phyloP scores from a whole-genome alignment of 2,797 vertebrate species.

The Acanthornis magna region DNA sequence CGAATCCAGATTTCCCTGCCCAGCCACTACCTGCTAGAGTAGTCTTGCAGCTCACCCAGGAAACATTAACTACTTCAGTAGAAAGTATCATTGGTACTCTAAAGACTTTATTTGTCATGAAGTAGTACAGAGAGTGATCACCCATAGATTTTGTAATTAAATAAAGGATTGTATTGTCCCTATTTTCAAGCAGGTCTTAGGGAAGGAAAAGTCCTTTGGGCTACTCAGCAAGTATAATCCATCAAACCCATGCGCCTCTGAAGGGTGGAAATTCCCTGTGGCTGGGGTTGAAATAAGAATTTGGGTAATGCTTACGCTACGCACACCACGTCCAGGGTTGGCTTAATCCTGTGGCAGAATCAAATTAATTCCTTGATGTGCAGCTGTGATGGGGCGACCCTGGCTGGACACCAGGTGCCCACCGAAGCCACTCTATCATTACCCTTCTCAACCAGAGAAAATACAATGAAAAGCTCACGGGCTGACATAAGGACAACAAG shows the following conservation, averaged over 20 bases:
- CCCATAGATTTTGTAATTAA: background rate
- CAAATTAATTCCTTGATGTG: background rate
- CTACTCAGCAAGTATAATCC: background rate
- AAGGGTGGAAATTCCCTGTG: background rate
- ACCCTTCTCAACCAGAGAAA: background rate
- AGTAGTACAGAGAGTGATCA: background rate
- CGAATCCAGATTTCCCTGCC: background rate
- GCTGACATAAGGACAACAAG: background rate
- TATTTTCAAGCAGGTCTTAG: background rate
- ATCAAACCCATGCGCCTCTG: background rate
- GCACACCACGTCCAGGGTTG: background rate
- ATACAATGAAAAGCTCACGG: background rate
- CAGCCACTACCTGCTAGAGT: rapidly evolving
- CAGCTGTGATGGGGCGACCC: background rate
- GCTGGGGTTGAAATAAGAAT: background rate
- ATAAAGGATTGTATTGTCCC: background rate
- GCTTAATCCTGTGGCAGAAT: background rate
- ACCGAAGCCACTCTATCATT: background rate
- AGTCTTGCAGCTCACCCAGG: background rate
- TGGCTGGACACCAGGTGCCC: background rate
- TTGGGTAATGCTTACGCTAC: background rate
- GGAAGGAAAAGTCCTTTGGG: background rate
- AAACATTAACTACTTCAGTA: background rate
- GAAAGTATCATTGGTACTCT: background rate
- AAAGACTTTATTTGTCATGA: background rate